These are phyloP conservation scores for Ditylenchus dipsaci DNA, from an alignment of 1,140 invertebrate species.

Conservation along the genomic window DNA sequence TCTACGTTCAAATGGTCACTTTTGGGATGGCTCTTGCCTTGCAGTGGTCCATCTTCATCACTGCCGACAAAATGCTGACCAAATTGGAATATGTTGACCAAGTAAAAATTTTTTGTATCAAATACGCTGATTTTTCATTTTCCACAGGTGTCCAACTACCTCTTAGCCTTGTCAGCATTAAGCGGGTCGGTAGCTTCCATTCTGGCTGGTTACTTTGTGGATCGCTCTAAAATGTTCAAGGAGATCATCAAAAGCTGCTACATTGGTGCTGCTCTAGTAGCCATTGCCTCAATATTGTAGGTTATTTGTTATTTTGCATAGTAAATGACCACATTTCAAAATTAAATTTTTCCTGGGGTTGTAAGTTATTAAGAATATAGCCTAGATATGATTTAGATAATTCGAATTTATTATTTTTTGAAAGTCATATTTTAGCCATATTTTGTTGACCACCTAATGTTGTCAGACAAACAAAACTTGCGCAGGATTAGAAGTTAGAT, in stretches of 20 bases:
- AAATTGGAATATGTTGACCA: conserved; percentile 32
- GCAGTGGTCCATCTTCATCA: conserved; percentile 47
- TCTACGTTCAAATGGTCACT: conserved; percentile 49
- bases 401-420: too few species aligned
- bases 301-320: conserved; percentile 1
- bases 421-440: too few species aligned
- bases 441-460: too few species aligned
- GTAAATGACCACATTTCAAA: too few species aligned
- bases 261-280: conserved; percentile 38
- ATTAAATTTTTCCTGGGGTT: too few species aligned
- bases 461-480: too few species aligned
- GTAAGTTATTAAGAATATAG: too few species aligned
- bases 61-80: conserved; percentile 36
- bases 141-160: conserved; percentile 28
- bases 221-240: conserved; percentile 41
- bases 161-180: conserved; percentile 39
- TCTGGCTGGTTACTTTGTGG: conserved; percentile 35
- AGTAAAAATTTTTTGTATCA: conserved; percentile 12
- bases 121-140: too few species aligned
- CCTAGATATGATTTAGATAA: too few species aligned
- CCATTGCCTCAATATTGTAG: conserved; percentile 32
- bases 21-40: conserved; percentile 49
- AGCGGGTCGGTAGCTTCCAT: conserved; percentile 33
- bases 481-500: too few species aligned
- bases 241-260: conserved; percentile 44